phyloP scores from a whole-genome alignment of 2,888 invertebrate species.

The Ichneumoninae sp. region DNA sequence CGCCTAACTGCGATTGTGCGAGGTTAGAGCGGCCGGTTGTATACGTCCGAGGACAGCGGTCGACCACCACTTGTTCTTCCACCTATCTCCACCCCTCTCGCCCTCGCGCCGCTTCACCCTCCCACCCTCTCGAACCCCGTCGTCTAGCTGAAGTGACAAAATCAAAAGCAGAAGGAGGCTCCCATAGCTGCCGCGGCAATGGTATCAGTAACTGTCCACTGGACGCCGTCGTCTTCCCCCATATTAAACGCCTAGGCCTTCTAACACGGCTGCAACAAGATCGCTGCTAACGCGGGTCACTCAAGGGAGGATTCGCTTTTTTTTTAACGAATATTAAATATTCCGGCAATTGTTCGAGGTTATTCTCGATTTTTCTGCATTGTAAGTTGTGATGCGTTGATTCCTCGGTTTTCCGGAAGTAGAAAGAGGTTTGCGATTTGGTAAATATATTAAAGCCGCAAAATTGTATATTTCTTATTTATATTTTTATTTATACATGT shows the following conservation, averaged over 20 bases:
- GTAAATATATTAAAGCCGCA: too few relatives aligned
- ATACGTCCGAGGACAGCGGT: constrained; percentile 1
- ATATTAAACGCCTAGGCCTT: neutral
- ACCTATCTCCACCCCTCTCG: neutral
- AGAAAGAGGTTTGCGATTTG: too few relatives aligned
- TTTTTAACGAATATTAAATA: neutral
- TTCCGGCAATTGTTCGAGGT: neutral
- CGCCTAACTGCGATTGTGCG: constrained; percentile 58
- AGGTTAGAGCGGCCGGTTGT: constrained; percentile 28
- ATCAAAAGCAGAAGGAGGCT: neutral
- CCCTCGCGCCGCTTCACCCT: neutral
- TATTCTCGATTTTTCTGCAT: neutral
- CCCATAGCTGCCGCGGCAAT: neutral
- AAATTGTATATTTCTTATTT: too few relatives aligned
- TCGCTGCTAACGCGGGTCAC: neutral
- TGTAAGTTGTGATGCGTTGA: neutral
- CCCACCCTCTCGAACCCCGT: neutral
- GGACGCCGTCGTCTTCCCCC: neutral
- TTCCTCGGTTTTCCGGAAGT: too few relatives aligned
- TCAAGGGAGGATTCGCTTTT: neutral
- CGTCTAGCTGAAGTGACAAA: neutral
- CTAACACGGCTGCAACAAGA: neutral
- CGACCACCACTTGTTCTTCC: constrained; percentile 49
- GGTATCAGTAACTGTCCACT: neutral
- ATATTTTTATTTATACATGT: too few relatives aligned